These are phyloP conservation scores for Platyura marginata DNA, from an alignment of 1,140 invertebrate species.

Conservation along the genomic window DNA sequence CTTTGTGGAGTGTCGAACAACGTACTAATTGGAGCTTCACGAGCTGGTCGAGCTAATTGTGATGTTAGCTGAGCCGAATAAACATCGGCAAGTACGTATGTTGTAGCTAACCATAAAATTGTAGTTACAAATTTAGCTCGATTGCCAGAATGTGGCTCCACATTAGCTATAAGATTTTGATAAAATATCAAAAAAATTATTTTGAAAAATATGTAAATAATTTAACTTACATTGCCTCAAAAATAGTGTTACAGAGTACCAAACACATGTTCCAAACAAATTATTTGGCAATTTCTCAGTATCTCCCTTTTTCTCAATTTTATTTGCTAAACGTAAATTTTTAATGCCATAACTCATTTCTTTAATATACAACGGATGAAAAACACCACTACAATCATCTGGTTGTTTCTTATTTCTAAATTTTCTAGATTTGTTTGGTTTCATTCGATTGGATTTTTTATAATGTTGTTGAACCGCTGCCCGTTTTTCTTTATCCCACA, in stretches of 20 bases:
- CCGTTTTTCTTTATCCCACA: slow-evolving; percentile 15
- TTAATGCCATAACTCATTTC: slow-evolving; percentile 13
- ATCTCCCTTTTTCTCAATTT: slow-evolving; percentile 1
- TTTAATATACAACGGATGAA: slow-evolving; percentile 14
- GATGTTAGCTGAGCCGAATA: slow-evolving; percentile 54
- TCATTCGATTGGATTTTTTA: too few relatives aligned
- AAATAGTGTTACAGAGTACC: slow-evolving; percentile 44
- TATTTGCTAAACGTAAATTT: neutral
- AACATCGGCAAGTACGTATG: slow-evolving; percentile 51
- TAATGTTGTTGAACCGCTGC: too few relatives aligned
- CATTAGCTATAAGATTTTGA: slow-evolving; percentile 10
- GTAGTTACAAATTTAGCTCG: slow-evolving; percentile 40
- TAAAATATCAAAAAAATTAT: neutral
- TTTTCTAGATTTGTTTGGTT: too few relatives aligned
- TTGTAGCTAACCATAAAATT: slow-evolving; percentile 41
- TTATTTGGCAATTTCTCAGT: slow-evolving; percentile 14
- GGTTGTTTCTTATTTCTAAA: slow-evolving; percentile 7
- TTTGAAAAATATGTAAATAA: too few relatives aligned
- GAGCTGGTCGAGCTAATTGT: slow-evolving; percentile 40
- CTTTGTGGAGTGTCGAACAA: slow-evolving; percentile 37
- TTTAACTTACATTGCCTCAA: slow-evolving; percentile 41
- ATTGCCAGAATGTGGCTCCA: slow-evolving; percentile 31
- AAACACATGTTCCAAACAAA: slow-evolving; percentile 39
- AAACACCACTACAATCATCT: slow-evolving; percentile 4
- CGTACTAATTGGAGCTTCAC: slow-evolving; percentile 33